phyloP scores from a whole-genome alignment of 2,888 invertebrate genomes.

The Platycnemis pennipes region DNA sequence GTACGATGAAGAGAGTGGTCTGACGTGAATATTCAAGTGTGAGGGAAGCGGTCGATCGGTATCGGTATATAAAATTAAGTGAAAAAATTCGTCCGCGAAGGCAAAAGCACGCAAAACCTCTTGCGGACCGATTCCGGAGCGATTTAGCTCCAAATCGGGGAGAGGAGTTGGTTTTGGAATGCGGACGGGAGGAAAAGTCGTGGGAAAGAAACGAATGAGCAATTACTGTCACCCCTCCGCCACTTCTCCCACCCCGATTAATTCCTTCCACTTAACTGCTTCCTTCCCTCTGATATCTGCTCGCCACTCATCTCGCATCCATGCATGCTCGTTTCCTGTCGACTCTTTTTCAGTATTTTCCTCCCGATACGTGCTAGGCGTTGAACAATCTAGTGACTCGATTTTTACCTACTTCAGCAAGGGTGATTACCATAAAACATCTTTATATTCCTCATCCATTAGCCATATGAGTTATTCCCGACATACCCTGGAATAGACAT shows the following conservation, averaged over 20 bases:
- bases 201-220: neutral
- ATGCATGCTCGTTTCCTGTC: no score
- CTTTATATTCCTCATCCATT: no score
- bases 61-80: no score
- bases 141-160: neutral
- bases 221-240: neutral
- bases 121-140: neutral
- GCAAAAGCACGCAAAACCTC: neutral
- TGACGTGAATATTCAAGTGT: neutral
- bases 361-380: no score
- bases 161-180: neutral
- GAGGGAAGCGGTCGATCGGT: neutral
- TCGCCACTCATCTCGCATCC: neutral
- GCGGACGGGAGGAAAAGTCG: neutral
- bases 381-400: no score
- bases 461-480: no score
- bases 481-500: no score
- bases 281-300: neutral
- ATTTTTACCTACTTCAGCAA: no score
- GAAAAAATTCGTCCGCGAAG: neutral
- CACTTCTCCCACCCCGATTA: neutral
- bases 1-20: neutral
- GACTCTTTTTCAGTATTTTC: no score
- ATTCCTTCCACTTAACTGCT: constrained; percentile 1
- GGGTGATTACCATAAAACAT: no score